Base-by-base conservation (phyloP, 64 coral and sea anemone species). In the Montipora sp. region DNA sequence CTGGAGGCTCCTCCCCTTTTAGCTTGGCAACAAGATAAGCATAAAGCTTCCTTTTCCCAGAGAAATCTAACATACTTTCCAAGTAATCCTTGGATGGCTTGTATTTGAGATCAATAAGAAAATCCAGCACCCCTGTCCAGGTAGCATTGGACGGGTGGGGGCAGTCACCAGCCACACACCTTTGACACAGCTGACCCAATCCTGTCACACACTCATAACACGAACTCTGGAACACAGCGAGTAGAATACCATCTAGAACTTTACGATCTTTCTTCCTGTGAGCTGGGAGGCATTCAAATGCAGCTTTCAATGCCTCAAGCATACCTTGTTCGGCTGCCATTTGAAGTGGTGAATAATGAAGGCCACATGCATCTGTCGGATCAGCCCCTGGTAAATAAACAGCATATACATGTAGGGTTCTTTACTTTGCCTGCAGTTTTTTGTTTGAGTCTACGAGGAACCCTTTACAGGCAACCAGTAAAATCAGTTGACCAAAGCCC, bases 261-360 rank as follows among this genome's bases (percentile, higher is more conserved):
- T 74, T 48, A 44, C 87, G 79, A 69, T 88, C 73, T 80, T 76
- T 83, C 70, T 79, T 76, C 14, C 45, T 70, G 65, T 88, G 48
- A 49, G 55, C 36, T 81, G 95, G 88, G 45, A 96, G 85, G 13
- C 95, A 94, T 15, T 89, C 83, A 65, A 94, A 87, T 86, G 91
- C 88, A 13, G 95, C 50, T 73, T 80, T 87, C 10, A 96, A 84
- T 22, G 95, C 92, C 71, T 63, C 81, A 16, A 94, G 49, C 23
- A 69, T 88, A 68, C 95, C 95, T 67, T 96, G 95, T 88, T 96
- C 95, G 13, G 92, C 95, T 83, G 95, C 92, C 95, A 96, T 96
- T 88, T 96, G 87, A 48, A 96, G 61, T 45, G 95, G 77, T 22
- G 87, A 90, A 74, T 96, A 96, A 61, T 94, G 92, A 3, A 96